Conservation (phyloP, 2,113 vertebrate species). For the Phaetusa simplex region DNA sequence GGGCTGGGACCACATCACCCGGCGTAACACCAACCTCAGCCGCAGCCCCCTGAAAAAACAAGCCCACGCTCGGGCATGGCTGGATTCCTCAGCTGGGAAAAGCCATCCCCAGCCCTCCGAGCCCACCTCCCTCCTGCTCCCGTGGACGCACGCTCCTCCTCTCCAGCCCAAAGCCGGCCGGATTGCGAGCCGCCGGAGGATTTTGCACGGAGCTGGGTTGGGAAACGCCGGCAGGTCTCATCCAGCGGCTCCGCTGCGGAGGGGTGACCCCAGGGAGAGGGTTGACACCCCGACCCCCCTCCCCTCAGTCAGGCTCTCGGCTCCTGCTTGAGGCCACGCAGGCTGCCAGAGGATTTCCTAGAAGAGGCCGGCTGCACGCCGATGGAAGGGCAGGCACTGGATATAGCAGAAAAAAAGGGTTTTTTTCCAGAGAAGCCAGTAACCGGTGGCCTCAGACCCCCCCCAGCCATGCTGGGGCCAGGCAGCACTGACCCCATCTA, state of each 20-base stretch:
- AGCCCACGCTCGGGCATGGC: fast-evolving
- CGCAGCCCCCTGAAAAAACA: background rate
- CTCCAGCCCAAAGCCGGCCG: background rate
- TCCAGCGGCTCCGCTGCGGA: fast-evolving
- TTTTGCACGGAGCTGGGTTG: fast-evolving
- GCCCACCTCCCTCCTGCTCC: background rate
- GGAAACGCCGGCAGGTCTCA: background rate
- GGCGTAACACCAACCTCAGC: background rate
- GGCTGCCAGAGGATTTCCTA: background rate
- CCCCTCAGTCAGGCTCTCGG: background rate
- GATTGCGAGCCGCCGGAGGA: fast-evolving
- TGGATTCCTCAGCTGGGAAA: background rate
- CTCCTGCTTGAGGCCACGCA: background rate
- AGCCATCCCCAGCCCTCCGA: background rate
- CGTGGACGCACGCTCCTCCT: fast-evolving
- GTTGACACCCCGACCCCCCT: background rate
- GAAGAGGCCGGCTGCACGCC: fast-evolving
- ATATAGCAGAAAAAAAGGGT: background rate
- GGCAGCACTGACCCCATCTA: background rate
- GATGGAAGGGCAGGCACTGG: background rate
- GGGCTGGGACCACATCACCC: fast-evolving
- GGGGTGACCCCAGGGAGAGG: background rate
- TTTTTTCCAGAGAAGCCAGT: background rate
- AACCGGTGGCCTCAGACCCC: no score
- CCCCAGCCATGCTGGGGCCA: fast-evolving